Evolutionary conservation across 2,113 vertebrate genomes (phyloP).

Genomic region (Polypterus bichir): DNA sequence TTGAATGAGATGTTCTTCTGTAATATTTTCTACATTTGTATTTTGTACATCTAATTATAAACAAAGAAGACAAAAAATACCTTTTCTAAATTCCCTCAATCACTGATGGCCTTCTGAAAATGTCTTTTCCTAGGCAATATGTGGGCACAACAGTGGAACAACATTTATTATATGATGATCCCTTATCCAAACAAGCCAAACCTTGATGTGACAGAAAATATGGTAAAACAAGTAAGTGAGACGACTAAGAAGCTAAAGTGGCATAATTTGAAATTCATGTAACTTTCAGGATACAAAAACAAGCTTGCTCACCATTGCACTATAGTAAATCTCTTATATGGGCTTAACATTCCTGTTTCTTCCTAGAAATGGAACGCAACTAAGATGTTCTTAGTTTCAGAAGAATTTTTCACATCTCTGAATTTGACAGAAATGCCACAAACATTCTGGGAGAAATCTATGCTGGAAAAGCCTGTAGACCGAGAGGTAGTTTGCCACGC

Average conservation of each 20-base stretch:
- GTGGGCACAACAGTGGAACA: constrained; percentile 96
- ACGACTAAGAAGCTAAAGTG: no score
- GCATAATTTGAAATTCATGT: no score
- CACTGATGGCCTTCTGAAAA: constrained; percentile 4
- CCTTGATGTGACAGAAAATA: constrained; percentile 69
- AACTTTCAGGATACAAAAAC: no score
- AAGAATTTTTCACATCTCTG: constrained; percentile 82
- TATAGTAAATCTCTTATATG: no score
- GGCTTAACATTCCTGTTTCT: not conserved
- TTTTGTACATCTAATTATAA: no score
- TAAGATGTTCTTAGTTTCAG: constrained; percentile 73
- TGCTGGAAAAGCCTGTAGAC: constrained; percentile 75
- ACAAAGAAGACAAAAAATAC: no score
- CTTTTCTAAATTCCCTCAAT: no score
- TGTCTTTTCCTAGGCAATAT: constrained; percentile 68
- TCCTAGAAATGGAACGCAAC: constrained; percentile 72
- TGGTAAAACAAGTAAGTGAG: constrained; percentile 64
- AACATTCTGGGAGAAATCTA: constrained; percentile 77
- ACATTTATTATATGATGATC: constrained; percentile 76
- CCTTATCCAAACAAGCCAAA: constrained; percentile 79
- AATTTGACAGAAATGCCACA: constrained; percentile 66
- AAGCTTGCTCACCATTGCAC: no score
- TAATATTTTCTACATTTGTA: no score
- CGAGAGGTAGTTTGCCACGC: constrained; percentile 89
- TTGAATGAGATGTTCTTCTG: no score